These are phyloP conservation scores for Drosophila koepferae DNA, from an alignment of 2,888 invertebrate species.

Conservation along the genomic window DNA sequence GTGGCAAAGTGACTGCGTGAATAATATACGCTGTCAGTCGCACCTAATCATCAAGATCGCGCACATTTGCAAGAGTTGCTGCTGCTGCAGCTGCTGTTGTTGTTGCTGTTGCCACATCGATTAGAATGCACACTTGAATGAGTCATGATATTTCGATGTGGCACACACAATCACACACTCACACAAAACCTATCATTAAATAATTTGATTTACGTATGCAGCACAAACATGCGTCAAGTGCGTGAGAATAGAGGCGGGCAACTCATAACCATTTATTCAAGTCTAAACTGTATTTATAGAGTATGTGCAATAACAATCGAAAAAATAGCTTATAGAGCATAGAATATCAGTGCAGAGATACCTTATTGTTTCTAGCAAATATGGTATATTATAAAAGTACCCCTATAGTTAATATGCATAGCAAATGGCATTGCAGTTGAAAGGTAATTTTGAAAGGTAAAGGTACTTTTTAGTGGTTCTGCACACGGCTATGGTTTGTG, in stretches of 20 bases:
- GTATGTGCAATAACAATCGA: background rate
- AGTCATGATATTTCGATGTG: conserved; percentile 14
- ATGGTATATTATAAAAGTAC: too few relatives aligned
- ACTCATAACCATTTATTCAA: conserved; percentile 15
- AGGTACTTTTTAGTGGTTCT: background rate
- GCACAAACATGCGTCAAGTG: conserved; percentile 42
- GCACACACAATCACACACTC: conserved; percentile 12
- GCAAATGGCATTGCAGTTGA: background rate
- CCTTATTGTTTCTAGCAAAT: background rate
- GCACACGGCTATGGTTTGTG: background rate
- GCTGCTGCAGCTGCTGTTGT: background rate
- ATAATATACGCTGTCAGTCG: conserved; percentile 48
- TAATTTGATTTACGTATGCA: conserved; percentile 39
- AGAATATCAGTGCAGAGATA: background rate
- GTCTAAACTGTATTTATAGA: background rate
- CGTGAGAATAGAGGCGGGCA: conserved; percentile 57
- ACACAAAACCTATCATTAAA: conserved; percentile 64
- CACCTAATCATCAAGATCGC: conserved; percentile 55
- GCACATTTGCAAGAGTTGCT: conserved; percentile 19
- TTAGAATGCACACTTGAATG: conserved; percentile 32
- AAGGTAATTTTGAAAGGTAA: background rate
- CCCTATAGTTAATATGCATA: background rate
- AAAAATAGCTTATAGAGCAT: background rate
- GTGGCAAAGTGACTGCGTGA: conserved; percentile 43
- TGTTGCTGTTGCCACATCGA: conserved; percentile 31